Percentiles rank a stretch among this genome's conserved stretches.
phyloP scores from a whole-genome alignment of 2,113 vertebrate species.

The Chaenocephalus aceratus region DNA sequence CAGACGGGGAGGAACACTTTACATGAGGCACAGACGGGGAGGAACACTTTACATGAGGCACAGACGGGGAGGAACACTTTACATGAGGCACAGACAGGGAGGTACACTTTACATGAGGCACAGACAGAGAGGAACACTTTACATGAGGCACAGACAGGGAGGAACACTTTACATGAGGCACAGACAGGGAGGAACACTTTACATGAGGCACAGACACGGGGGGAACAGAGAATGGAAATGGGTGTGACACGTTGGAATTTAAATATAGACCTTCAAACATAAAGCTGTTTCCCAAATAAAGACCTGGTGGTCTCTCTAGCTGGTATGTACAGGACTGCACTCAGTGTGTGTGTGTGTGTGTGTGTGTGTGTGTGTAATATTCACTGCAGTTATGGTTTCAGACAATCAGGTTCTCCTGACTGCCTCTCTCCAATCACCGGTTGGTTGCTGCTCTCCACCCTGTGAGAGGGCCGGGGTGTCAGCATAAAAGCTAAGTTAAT shows the following conservation, averaged over 20 bases:
- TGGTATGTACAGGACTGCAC: background rate
- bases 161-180: background rate
- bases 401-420: slow-evolving; percentile 4
- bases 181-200: background rate
- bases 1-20: no score
- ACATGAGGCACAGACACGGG: background rate
- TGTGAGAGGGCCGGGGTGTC: background rate
- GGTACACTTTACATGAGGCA: no score
- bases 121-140: no score
- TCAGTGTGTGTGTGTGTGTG: background rate
- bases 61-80: no score
- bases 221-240: no score
- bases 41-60: no score
- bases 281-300: background rate
- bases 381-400: background rate
- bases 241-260: no score
- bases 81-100: no score
- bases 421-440: slow-evolving; percentile 1
- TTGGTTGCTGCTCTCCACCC: background rate
- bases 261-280: background rate
- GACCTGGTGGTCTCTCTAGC: background rate
- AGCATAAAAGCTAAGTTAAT: slow-evolving; percentile 5
- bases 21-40: no score
- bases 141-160: no score
- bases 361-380: background rate